A percentile compares a stretch with the other conserved stretches of the same genome.
Conservation (phyloP, 2,888 invertebrate species). For the Nesidiocoris tenuis region DNA sequence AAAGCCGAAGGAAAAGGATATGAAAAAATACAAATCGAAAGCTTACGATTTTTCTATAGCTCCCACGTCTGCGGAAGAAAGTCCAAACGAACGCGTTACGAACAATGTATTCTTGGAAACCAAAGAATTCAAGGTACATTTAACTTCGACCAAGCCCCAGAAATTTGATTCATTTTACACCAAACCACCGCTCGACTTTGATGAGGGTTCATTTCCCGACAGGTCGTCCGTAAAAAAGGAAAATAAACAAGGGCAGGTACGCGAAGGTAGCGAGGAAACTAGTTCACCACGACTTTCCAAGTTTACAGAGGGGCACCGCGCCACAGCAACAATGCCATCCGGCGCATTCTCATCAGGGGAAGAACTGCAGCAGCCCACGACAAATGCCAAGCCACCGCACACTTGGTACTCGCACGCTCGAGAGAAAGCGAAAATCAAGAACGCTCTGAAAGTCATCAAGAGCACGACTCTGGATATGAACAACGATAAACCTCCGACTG, state of each 20-base stretch:
- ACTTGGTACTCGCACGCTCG: slow-evolving; percentile 40
- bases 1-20: slow-evolving; percentile 35
- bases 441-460: slow-evolving; percentile 27
- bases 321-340: not conserved
- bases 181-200: slow-evolving; percentile 1
- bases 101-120: slow-evolving; percentile 38
- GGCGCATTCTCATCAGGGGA: not conserved
- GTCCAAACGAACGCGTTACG: slow-evolving; percentile 10
- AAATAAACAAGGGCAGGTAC: not conserved
- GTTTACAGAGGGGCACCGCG: not conserved
- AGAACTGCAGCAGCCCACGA: slow-evolving; percentile 11
- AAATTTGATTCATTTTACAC: slow-evolving; percentile 18
- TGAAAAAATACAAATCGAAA: slow-evolving; percentile 37
- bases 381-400: slow-evolving; percentile 31
- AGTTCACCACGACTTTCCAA: slow-evolving; percentile 1
- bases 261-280: not conserved
- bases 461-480: slow-evolving; percentile 21
- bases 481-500: slow-evolving; percentile 21
- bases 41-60: slow-evolving; percentile 1
- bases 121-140: slow-evolving; percentile 38
- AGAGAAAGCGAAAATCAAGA: slow-evolving; percentile 40
- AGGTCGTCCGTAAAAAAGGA: slow-evolving; percentile 13
- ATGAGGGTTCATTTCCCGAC: slow-evolving; percentile 1
- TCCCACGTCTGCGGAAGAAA: slow-evolving; percentile 13
- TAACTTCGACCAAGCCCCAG: slow-evolving; percentile 25